Base-by-base conservation (phyloP, 2,113 vertebrate genomes). In the Coturnix japonica region DNA sequence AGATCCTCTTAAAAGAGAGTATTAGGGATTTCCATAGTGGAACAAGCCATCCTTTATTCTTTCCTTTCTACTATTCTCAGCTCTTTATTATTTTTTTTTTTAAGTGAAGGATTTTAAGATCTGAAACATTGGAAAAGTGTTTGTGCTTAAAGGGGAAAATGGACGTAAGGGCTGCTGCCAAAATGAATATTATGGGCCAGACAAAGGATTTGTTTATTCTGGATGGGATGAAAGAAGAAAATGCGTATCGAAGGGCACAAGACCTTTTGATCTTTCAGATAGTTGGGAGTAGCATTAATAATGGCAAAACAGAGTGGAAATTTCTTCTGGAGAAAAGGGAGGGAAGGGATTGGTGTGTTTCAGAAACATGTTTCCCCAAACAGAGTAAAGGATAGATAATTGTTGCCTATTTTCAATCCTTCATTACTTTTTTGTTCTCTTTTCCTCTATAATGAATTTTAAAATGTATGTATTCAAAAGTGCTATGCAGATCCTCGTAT, bases 1-100 rank as follows among this genome's bases (percentile, higher is more conserved):
- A 93, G 78, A 96, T 56, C 89, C 84, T 74, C 81, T 89, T 59
- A 70, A 37, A 67, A 47, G 10, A 56, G 87, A 90, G 12, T n/a
- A 74, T 37, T 61, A 71, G 60, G 87, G 78, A 87, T 92, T 95
- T 96, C 69, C 75, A 77, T 44, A 39, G 25, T 85, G 85, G 85
- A 95, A 91, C 87, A 95, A 87, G 70, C 33, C 69, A 57, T 30
- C 11, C 87, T 94, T 89, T 92, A 71, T 72, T 89, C 79, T 92
- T 93, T 93, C 84, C 84, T 89, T 89, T 91, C 64, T 82, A 49
- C 28, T 82, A 13, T 67, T 96, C 84, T 82, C 67, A 93, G 67
- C 33, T 66, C 16, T 89, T 87, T 79, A 22, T 47, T 71, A 91
- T 59, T 66, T 18, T 89, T 87, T 79, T 22, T 47, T 71, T 93